Base-by-base conservation (phyloP, 2,888 invertebrate species). In the Troides oblongomaculatus region DNA sequence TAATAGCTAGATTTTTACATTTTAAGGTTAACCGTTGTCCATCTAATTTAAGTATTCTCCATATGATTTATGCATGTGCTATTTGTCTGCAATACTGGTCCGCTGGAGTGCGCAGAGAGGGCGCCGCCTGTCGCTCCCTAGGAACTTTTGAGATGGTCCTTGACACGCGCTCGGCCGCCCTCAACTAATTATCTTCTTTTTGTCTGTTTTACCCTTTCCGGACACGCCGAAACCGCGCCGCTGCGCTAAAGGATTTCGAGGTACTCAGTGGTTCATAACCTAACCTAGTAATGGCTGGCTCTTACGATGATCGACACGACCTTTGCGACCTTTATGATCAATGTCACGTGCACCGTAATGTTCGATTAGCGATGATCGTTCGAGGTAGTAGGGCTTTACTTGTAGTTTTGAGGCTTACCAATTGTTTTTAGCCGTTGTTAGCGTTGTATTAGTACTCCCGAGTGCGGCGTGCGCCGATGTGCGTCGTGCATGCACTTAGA, bases 81-180 rank as follows among this genome's bases (percentile, higher is more conserved):
- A 86, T 80, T 77, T 85, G 88, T 87, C 83, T 84, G 87, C 86
- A 77, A 79, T 66, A 72, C 69, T 71, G 67, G 74, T 69, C 73
- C 75, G 74, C 77, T 73, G 67, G 68, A 58, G 68, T 69, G 72
- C 71, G 66, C 72, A 75, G 76, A 74, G 75, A 73, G 73, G 74
- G 74, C 74, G 74, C 74, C 75, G 73, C 65, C 74, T 74, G 78
- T 76, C 74, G 76, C 80, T 78, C 76, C 84, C 94, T 95, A 95
- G 96, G 96, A 96, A 96, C 96, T 96, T 96, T 96, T 96, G 97
- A 97, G 96, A 96, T 97, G 97, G 96, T 97, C 96, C 96, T 96
- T 96, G 95, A 85, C 88, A 82, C 87, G 89, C 90, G 90, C 92
- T 87, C 90, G 89, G 85, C 88, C 88, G 87, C 87, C 86, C 86